Percentiles rank a stretch among this genome's conserved stretches.
Evolutionary conservation across 2,113 vertebrate species (phyloP).

Genomic region (Camelus bactrianus): DNA sequence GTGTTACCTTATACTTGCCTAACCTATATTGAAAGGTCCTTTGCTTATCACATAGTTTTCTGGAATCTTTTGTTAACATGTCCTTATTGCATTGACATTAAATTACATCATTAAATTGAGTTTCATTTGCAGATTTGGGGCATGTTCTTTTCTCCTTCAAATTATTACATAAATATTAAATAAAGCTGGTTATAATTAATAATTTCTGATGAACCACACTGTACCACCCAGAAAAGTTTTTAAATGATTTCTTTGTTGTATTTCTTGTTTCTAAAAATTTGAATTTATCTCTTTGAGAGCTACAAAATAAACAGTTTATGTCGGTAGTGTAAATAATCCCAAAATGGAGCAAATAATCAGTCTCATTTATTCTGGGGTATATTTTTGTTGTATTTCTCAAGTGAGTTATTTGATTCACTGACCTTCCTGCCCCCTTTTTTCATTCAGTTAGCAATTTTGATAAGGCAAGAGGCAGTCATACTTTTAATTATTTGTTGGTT

Average conservation of each 20-base stretch:
- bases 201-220: background rate
- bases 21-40: background rate
- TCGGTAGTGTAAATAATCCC: background rate
- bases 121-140: constrained; percentile 1
- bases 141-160: background rate
- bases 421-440: background rate
- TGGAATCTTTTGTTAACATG: background rate
- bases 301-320: background rate
- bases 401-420: background rate
- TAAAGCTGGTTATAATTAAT: constrained; percentile 39
- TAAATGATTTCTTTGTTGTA: constrained; percentile 29
- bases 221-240: background rate
- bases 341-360: background rate
- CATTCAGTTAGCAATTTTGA: background rate
- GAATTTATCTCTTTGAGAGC: constrained; percentile 4
- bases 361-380: background rate
- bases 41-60: background rate
- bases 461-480: background rate
- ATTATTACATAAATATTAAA: background rate
- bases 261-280: constrained; percentile 56
- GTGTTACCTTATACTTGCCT: background rate
- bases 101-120: constrained; percentile 4
- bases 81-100: background rate
- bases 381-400: constrained; percentile 42
- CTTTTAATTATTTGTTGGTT: constrained; percentile 30